phyloP scores from a whole-genome alignment of 2,797 vertebrate genomes.

The Etheostoma perlongum region DNA sequence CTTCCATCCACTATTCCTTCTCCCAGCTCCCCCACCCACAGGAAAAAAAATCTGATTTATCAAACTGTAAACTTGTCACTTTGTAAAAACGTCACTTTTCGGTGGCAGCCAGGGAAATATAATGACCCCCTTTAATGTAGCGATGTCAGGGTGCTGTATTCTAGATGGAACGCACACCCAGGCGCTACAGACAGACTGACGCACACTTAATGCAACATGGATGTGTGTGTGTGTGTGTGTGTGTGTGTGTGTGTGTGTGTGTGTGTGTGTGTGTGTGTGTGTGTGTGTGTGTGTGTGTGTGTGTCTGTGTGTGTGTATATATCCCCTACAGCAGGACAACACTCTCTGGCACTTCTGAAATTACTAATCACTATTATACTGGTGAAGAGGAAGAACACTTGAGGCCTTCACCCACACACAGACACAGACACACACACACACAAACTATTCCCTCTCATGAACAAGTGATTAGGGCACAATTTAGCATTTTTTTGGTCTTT shows the following conservation, averaged over 20 bases:
- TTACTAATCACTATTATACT: conserved; percentile 72
- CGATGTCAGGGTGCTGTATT: conserved; percentile 75
- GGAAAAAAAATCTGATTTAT: conserved; percentile 84
- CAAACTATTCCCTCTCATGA: conserved; percentile 3
- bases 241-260: conserved; percentile 25
- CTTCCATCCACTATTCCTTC: conserved; percentile 58
- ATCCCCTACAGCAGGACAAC: conserved; percentile 66
- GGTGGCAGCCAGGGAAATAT: conserved; percentile 84
- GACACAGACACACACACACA: neutral
- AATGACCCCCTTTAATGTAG: conserved; percentile 87
- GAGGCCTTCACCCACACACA: conserved; percentile 53
- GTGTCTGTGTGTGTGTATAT: neutral
- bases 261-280: conserved; percentile 37
- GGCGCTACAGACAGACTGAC: conserved; percentile 58
- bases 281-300: conserved; percentile 26
- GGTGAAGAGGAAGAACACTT: conserved; percentile 56
- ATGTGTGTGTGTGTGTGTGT: conserved; percentile 36
- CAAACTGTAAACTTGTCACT: conserved; percentile 90
- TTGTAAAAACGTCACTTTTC: conserved; percentile 86
- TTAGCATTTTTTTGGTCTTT: conserved; percentile 10
- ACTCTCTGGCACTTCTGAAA: conserved; percentile 66
- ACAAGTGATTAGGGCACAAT: conserved; percentile 34
- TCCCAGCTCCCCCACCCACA: conserved; percentile 56
- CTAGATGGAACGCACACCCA: conserved; percentile 71
- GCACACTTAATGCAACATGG: conserved; percentile 62